phyloP scores from a whole-genome alignment of 2,888 invertebrate genomes.

The Hyles lineata region DNA sequence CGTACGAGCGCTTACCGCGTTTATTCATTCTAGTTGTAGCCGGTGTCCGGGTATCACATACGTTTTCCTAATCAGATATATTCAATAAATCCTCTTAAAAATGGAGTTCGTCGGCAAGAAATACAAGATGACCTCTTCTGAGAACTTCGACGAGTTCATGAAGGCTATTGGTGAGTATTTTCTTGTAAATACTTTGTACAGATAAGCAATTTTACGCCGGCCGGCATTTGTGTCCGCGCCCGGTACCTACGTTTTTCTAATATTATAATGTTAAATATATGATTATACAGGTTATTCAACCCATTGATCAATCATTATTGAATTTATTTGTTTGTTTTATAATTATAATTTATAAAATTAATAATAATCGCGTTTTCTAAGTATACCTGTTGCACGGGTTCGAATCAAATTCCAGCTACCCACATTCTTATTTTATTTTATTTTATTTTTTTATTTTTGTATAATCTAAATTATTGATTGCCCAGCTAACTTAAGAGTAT shows the following conservation, averaged over 20 bases:
- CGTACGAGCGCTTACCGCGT: constrained; percentile 36
- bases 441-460: neutral
- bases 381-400: neutral
- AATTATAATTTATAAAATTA: neutral
- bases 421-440: neutral
- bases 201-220: constrained; percentile 54
- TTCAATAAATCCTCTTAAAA: constrained; percentile 51
- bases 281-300: neutral
- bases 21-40: constrained; percentile 68
- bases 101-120: constrained; percentile 88
- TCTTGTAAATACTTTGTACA: neutral
- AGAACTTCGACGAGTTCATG: constrained; percentile 96
- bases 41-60: constrained; percentile 53
- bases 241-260: neutral
- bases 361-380: neutral
- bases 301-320: neutral
- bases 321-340: neutral
- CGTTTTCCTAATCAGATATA: constrained; percentile 41
- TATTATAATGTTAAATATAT: neutral
- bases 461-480: neutral
- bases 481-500: too few relatives aligned
- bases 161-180: constrained; percentile 90
- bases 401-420: neutral
- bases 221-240: constrained; percentile 51
- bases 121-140: constrained; percentile 91